A percentile compares a stretch with the other conserved stretches of the same genome.
These are phyloP conservation scores for Alosa alosa DNA, from an alignment of 2,113 vertebrate species.

Conservation along the genomic window DNA sequence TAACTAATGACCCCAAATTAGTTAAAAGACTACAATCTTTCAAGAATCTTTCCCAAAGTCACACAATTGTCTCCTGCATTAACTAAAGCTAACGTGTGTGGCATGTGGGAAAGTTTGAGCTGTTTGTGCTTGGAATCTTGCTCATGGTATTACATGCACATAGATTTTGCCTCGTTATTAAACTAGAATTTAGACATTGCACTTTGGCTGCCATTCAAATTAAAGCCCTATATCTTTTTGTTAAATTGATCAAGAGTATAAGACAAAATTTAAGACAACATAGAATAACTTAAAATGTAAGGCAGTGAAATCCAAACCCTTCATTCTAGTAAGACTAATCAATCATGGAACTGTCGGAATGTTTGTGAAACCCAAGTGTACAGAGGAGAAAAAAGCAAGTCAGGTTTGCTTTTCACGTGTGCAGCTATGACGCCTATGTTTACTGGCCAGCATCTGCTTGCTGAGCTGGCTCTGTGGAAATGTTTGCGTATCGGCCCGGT, in stretches of 20 bases:
- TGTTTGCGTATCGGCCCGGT: slow-evolving; percentile 28
- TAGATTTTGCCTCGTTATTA: too few relatives aligned
- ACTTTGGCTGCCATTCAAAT: too few relatives aligned
- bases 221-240: neutral
- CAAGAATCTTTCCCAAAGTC: too few relatives aligned
- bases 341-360: neutral
- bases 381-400: neutral
- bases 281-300: neutral
- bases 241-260: neutral
- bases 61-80: too few relatives aligned
- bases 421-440: neutral
- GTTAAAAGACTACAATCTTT: too few relatives aligned
- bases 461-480: slow-evolving; percentile 19
- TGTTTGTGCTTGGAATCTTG: too few relatives aligned
- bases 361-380: neutral
- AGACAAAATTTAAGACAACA: neutral
- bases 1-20: too few relatives aligned
- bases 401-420: neutral
- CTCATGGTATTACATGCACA: too few relatives aligned
- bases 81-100: too few relatives aligned
- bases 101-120: too few relatives aligned
- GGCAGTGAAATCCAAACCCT: neutral
- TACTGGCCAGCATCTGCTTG: neutral
- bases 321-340: neutral
- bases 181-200: too few relatives aligned